Conservation (phyloP, 2,888 invertebrate genomes). For the Thysanoteuthis rhombus region DNA sequence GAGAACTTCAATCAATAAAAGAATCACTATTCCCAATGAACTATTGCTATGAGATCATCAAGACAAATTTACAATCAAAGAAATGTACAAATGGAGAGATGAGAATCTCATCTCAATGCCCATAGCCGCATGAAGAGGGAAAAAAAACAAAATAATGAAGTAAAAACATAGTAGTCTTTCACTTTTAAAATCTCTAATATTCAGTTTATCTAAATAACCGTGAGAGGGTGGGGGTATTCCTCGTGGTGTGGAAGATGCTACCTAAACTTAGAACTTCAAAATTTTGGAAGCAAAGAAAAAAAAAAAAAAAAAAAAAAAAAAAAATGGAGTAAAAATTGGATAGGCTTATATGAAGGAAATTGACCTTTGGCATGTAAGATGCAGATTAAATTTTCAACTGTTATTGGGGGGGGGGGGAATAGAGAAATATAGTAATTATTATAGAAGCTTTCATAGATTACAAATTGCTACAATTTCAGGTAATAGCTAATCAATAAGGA, state of each 20-base stretch:
- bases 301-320: too few relatives aligned
- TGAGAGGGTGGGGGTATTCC: too few relatives aligned
- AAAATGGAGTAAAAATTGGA: too few relatives aligned
- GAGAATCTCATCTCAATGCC: neutral
- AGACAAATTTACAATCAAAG: neutral
- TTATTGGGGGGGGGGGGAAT: too few relatives aligned
- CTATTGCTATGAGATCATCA: neutral
- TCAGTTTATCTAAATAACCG: neutral
- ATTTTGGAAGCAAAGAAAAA: too few relatives aligned
- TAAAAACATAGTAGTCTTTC: too few relatives aligned
- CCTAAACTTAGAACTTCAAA: too few relatives aligned
- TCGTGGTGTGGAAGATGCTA: too few relatives aligned
- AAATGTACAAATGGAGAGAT: neutral
- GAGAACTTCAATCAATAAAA: neutral
- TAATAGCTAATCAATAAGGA: neutral
- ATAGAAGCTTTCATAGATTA: neutral
- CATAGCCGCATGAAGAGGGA: neutral
- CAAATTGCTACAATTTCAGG: neutral
- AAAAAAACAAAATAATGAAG: neutral
- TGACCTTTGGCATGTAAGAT: too few relatives aligned
- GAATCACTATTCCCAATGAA: neutral
- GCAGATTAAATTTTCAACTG: too few relatives aligned
- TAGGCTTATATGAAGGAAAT: too few relatives aligned
- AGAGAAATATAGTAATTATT: neutral
- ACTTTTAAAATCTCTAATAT: neutral